phyloP scores from a whole-genome alignment of 2,888 invertebrate species.

The Drosophila subsilvestris region DNA sequence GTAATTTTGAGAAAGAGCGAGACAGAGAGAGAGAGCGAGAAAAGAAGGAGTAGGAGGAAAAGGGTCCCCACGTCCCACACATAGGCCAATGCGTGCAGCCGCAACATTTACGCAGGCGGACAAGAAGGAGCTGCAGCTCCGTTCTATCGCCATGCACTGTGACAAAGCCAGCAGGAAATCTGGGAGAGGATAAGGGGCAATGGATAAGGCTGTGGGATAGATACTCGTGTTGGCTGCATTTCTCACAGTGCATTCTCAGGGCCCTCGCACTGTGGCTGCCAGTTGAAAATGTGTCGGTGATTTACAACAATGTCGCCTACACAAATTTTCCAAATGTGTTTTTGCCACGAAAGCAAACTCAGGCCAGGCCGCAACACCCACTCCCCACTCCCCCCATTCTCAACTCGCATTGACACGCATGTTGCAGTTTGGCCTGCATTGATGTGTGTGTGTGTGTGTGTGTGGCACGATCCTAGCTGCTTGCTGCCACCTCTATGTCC shows the following conservation, averaged over 20 bases:
- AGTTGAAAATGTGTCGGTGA: slow-evolving; percentile 72
- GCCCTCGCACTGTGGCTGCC: slow-evolving; percentile 20
- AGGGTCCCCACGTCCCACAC: slow-evolving; percentile 20
- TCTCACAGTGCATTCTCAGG: slow-evolving; percentile 49
- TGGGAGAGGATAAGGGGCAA: not conserved
- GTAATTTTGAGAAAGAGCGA: slow-evolving; percentile 67
- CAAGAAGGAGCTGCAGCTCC: slow-evolving; percentile 30
- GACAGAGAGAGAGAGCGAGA: slow-evolving; percentile 31
- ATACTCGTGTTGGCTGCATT: not conserved
- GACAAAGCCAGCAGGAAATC: not conserved
- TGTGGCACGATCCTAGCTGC: slow-evolving; percentile 39
- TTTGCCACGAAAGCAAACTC: slow-evolving; percentile 74
- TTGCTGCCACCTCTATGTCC: slow-evolving; percentile 22
- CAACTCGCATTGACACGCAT: slow-evolving; percentile 68
- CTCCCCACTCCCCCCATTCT: slow-evolving; percentile 14
- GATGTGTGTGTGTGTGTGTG: slow-evolving; percentile 35
- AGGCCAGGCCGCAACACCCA: slow-evolving; percentile 17
- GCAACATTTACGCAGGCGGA: slow-evolving; percentile 61
- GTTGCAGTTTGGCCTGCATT: slow-evolving; percentile 65
- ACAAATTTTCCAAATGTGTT: slow-evolving; percentile 78
- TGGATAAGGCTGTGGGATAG: not conserved
- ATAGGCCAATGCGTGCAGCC: slow-evolving; percentile 65
- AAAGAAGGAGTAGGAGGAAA: not conserved
- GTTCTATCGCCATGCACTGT: slow-evolving; percentile 30
- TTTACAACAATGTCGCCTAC: slow-evolving; percentile 78